Evolutionary conservation across 2,888 invertebrate genomes (phyloP), one percentile per base, ranked within the genome.

Genomic region (Drosophila algonquin): DNA sequence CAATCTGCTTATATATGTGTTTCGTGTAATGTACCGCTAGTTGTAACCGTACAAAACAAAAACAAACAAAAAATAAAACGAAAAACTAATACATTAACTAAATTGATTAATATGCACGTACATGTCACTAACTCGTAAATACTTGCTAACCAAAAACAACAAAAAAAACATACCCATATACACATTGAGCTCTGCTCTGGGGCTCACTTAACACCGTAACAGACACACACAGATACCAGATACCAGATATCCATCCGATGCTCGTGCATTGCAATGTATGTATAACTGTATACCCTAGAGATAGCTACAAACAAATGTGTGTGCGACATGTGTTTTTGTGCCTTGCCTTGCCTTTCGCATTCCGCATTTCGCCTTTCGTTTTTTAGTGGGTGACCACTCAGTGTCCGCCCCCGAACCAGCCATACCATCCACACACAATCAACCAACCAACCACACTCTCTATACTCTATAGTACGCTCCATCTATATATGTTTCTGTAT

Each of bases 91-190:
- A 69, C 55, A 54, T 68, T 69, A 63, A 58, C 46, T 50, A 72
- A 64, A 63, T 58, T 62, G 57, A 70, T 74, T 76, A 72, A 69
- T 59, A 68, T 83, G 83, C 83, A 81, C 84, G 81, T 79, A 75
- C 70, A 81, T 83, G 77, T 81, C 68, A 80, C 80, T 70, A 63
- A 76, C 64, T 71, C 58, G 70, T 73, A 68, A 59, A 64, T 70
- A 63, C 62, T 64, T 68, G 55, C 64, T 47, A 57, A 51, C 35
- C 30, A 59, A 73, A 59, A 73, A 58, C n/a, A 30, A 35, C 27
- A 52, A 51, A 58, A n/a, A 30, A 30, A 30, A 30, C 8, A 30
- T 8, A 8, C 27, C 7, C 18, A 45, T 35, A 32, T 47, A 24
- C 30, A 59, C 59, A 59, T 47, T 35, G 35, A 47, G 56, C 30